These are phyloP conservation scores for Aromia moschata DNA, from an alignment of 2,888 invertebrate species.

Conservation along the genomic window DNA sequence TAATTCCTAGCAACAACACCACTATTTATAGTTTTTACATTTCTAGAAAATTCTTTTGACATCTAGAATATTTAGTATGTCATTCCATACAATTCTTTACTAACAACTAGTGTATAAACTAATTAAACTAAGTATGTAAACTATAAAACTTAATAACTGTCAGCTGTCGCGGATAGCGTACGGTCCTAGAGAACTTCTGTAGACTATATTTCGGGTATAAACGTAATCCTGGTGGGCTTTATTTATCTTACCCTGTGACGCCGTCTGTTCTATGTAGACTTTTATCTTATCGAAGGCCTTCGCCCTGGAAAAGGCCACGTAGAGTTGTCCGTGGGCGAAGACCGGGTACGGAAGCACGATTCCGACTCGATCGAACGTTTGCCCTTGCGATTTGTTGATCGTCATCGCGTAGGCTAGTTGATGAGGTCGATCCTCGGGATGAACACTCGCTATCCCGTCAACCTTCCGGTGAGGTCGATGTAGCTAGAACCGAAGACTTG, in stretches of 20 bases:
- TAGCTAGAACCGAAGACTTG: slow-evolving; percentile 47
- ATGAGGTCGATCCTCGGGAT: slow-evolving; percentile 16
- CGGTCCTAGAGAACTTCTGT: too few relatives aligned
- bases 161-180: too few relatives aligned
- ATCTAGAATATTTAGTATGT: too few relatives aligned
- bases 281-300: neutral
- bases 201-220: neutral
- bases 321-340: neutral
- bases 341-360: neutral
- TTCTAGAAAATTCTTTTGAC: too few relatives aligned
- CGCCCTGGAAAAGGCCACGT: neutral
- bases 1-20: too few relatives aligned
- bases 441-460: neutral
- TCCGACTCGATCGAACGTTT: slow-evolving; percentile 27
- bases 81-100: too few relatives aligned
- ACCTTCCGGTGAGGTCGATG: neutral
- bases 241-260: neutral
- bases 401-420: slow-evolving; percentile 31
- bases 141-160: too few relatives aligned
- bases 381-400: slow-evolving; percentile 53
- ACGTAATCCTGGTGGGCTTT: neutral
- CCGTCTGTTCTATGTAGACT: neutral
- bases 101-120: too few relatives aligned
- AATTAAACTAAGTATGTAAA: too few relatives aligned
- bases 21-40: too few relatives aligned